These are phyloP conservation scores for Aldabrachelys gigantea DNA, from an alignment of 2,113 vertebrate genomes.

Conservation along the genomic window DNA sequence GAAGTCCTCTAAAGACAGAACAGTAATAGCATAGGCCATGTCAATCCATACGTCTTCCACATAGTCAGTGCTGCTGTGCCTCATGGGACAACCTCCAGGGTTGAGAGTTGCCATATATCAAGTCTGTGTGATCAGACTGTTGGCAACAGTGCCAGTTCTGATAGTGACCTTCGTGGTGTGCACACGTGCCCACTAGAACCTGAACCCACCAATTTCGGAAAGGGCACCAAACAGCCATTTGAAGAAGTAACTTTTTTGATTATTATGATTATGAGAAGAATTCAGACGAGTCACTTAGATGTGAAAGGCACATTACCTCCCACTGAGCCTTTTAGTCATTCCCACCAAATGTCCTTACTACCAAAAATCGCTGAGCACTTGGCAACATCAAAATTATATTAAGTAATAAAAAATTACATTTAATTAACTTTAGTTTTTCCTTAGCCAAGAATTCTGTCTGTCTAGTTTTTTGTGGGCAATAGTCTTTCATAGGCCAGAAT, in stretches of 20 bases:
- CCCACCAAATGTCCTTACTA: background rate
- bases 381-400: background rate
- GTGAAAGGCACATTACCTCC: background rate
- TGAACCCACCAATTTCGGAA: fast-evolving
- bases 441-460: background rate
- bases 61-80: background rate
- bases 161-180: background rate
- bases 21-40: background rate
- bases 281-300: background rate
- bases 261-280: background rate
- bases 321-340: background rate
- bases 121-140: background rate
- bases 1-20: background rate
- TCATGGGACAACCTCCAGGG: background rate
- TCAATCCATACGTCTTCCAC: background rate
- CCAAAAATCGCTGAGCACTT: background rate
- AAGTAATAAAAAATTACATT: background rate
- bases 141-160: background rate
- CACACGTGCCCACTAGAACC: background rate
- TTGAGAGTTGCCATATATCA: background rate
- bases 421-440: background rate
- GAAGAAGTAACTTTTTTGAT: background rate
- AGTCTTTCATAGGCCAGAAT: background rate
- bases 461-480: background rate
- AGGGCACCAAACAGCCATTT: background rate